Evolutionary conservation across 2,113 vertebrate genomes (phyloP).

Genomic region (Anarhynchus alexandrinus): DNA sequence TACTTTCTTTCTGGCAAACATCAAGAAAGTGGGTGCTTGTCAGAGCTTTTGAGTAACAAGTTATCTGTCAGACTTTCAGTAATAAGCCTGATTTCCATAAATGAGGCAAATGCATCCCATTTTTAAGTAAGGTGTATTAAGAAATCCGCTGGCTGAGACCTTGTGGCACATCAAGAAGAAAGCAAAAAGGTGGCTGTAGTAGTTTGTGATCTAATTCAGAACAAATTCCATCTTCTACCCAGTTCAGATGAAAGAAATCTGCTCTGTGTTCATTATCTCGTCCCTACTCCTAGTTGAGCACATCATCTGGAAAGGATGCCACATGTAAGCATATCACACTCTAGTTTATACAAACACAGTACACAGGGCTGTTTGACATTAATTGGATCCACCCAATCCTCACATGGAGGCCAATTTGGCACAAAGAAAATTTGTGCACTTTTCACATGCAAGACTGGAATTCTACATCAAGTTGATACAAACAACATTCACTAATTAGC

Average conservation of each 20-base stretch:
- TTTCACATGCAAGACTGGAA: slow-evolving; percentile 66
- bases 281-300: neutral
- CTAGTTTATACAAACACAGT: slow-evolving; percentile 1
- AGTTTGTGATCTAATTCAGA: neutral
- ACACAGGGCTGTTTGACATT: slow-evolving; percentile 64
- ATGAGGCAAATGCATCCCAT: neutral
- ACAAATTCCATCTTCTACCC: neutral
- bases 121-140: neutral
- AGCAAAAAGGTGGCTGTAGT: neutral
- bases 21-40: neutral
- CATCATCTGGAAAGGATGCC: slow-evolving; percentile 30
- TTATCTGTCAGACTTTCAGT: neutral
- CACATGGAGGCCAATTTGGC: slow-evolving; percentile 70
- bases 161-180: neutral
- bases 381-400: slow-evolving; percentile 70
- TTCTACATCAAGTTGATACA: slow-evolving; percentile 50
- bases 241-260: neutral
- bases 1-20: neutral
- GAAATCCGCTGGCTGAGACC: neutral
- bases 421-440: slow-evolving; percentile 64
- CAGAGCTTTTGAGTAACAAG: neutral
- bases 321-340: slow-evolving; percentile 43
- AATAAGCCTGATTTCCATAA: neutral
- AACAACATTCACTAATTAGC: slow-evolving; percentile 74
- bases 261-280: neutral